Percentiles rank a stretch among this genome's conserved stretches.
These are phyloP conservation scores for Brachionus plicatilis DNA, from an alignment of 1,140 invertebrate species.

Conservation along the genomic window DNA sequence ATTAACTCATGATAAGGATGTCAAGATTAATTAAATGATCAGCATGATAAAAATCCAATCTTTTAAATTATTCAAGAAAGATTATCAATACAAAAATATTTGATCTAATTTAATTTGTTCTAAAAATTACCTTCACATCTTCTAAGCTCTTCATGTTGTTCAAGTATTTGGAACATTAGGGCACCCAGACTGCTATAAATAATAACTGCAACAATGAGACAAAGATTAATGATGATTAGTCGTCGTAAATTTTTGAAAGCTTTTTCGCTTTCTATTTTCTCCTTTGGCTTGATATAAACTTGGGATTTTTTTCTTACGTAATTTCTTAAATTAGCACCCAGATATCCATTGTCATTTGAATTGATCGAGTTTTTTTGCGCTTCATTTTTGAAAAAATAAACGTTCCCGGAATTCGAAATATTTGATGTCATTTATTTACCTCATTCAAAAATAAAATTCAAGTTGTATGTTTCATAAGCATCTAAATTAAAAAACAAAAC, in stretches of 20 bases:
- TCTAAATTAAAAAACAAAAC: neutral
- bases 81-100: too few relatives aligned
- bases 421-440: neutral
- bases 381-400: neutral
- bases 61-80: neutral
- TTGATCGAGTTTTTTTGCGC: neutral
- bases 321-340: neutral
- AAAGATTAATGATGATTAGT: neutral
- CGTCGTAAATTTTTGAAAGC: neutral
- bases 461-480: neutral
- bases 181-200: neutral
- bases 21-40: too few relatives aligned
- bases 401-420: neutral
- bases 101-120: neutral
- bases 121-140: neutral
- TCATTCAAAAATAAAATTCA: neutral
- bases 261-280: neutral
- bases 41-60: too few relatives aligned
- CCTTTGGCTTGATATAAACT: neutral
- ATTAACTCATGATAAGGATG: too few relatives aligned
- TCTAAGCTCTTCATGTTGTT: constrained; percentile 24
- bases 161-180: constrained; percentile 28
- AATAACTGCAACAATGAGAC: constrained; percentile 10
- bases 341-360: neutral
- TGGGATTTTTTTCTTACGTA: neutral